Conservation (phyloP, 2,888 invertebrate species). For the Chromoteleia sp. region DNA sequence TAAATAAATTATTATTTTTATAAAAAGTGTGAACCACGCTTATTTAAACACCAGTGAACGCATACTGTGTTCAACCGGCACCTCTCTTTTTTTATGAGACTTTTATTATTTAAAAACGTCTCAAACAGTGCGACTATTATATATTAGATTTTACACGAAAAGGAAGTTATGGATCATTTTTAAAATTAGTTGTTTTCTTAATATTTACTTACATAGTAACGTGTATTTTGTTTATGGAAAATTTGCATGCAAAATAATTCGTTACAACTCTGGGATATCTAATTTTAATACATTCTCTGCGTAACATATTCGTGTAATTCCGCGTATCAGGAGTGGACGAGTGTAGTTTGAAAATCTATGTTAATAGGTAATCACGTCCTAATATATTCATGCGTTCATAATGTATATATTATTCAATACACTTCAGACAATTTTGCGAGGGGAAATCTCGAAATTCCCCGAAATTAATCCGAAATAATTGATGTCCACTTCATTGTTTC, state of each 20-base stretch:
- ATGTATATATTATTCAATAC: conserved; percentile 36
- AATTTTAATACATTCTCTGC: conserved; percentile 26
- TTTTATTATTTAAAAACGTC: too few relatives aligned
- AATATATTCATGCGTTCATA: conserved; percentile 37
- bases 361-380: conserved; percentile 41
- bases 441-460: conserved; percentile 14
- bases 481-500: conserved; percentile 12
- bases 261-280: not conserved
- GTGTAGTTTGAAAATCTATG: conserved; percentile 35
- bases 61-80: too few relatives aligned
- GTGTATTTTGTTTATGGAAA: not conserved
- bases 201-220: too few relatives aligned
- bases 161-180: too few relatives aligned
- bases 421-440: conserved; percentile 17
- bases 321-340: conserved; percentile 18
- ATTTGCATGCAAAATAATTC: not conserved
- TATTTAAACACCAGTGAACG: too few relatives aligned
- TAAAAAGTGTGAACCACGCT: too few relatives aligned
- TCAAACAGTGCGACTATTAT: too few relatives aligned
- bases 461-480: conserved; percentile 36
- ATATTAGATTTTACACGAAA: too few relatives aligned
- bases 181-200: too few relatives aligned
- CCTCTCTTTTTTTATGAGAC: too few relatives aligned
- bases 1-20: too few relatives aligned
- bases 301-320: conserved; percentile 33